Evolutionary conservation across 2,888 invertebrate genomes (phyloP).

Genomic region (Orthosia cruda): DNA sequence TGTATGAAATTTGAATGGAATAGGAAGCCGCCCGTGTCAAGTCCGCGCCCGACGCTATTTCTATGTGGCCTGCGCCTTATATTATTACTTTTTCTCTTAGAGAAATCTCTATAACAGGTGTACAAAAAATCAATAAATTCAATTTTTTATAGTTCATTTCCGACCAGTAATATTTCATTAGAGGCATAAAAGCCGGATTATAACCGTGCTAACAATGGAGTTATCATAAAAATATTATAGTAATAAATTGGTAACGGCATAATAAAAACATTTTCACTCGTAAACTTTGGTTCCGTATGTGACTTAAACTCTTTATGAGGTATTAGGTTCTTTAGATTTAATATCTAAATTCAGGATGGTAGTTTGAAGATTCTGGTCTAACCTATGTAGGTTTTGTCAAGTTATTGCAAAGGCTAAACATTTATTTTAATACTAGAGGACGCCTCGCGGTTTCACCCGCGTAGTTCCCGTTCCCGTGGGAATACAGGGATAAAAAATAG

Average conservation of each 20-base stretch:
- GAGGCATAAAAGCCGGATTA: constrained; percentile 63
- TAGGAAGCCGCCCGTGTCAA: no score
- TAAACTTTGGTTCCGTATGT: constrained; percentile 46
- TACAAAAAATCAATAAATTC: constrained; percentile 45
- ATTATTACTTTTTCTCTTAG: neutral
- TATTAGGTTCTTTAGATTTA: neutral
- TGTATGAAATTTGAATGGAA: no score
- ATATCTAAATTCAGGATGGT: neutral
- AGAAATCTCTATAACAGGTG: constrained; percentile 25
- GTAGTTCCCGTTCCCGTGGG: no score
- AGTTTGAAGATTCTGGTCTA: no score
- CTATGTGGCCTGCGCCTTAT: no score
- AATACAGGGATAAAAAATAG: no score
- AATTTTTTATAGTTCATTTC: constrained; percentile 44
- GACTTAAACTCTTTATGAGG: constrained; percentile 10
- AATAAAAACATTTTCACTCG: constrained; percentile 61
- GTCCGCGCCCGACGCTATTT: no score
- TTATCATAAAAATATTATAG: constrained; percentile 67
- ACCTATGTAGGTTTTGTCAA: no score
- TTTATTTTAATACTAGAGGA: no score
- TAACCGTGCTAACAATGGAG: constrained; percentile 54
- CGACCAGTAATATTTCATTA: constrained; percentile 59
- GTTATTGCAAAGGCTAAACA: no score
- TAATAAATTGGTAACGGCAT: constrained; percentile 64
- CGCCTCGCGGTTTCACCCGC: no score